Percentiles rank a stretch among this genome's conserved stretches.
Evolutionary conservation across 2,888 invertebrate species (phyloP).

Genomic region (Lathronympha strigana): DNA sequence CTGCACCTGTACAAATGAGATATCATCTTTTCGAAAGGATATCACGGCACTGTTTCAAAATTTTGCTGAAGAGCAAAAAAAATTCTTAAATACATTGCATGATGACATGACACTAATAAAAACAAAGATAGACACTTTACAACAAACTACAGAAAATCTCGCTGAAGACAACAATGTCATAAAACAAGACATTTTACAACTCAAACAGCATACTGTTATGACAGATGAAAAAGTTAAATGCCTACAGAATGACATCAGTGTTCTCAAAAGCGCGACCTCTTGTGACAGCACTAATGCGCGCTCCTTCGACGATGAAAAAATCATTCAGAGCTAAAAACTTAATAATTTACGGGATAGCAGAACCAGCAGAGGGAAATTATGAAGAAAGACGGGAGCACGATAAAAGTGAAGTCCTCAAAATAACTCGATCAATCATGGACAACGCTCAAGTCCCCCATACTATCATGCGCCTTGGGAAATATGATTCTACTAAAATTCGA

Average conservation of each 20-base stretch:
- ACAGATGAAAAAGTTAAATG: neutral
- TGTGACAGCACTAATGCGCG: neutral
- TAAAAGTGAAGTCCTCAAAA: neutral
- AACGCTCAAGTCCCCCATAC: neutral
- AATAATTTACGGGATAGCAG: slow-evolving; percentile 1
- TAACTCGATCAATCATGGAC: neutral
- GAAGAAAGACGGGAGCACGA: slow-evolving; percentile 4
- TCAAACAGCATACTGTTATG: neutral
- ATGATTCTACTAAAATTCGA: neutral
- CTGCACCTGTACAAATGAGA: neutral
- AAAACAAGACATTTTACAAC: neutral
- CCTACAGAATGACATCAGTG: neutral
- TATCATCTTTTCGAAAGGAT: neutral
- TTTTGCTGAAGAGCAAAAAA: neutral
- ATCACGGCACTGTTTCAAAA: neutral
- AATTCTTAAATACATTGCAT: slow-evolving; percentile 1
- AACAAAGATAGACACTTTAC: neutral
- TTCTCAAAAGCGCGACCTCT: neutral
- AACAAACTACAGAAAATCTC: neutral
- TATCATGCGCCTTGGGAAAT: neutral
- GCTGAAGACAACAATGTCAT: neutral
- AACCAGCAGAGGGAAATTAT: neutral
- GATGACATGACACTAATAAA: neutral
- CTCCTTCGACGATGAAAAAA: neutral
- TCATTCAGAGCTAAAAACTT: slow-evolving; percentile 4